phyloP scores from a whole-genome alignment of 2,113 vertebrate species.

The Merops nubicus region DNA sequence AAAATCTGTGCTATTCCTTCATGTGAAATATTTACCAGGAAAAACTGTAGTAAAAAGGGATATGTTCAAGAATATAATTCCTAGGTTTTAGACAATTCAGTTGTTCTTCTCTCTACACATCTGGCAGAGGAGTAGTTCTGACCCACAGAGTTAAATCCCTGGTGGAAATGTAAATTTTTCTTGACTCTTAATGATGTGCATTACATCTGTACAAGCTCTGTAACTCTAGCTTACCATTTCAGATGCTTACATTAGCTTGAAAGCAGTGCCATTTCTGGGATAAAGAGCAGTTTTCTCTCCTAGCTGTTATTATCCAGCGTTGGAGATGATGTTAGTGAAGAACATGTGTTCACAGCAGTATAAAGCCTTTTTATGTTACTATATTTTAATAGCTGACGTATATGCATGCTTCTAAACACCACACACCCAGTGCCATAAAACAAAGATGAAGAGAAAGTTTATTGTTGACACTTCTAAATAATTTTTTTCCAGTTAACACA shows the following conservation, averaged over 20 bases:
- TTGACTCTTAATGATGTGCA: background rate
- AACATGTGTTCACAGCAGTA: background rate
- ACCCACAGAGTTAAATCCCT: background rate
- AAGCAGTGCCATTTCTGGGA: background rate
- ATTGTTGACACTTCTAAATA: background rate
- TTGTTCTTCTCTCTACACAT: background rate
- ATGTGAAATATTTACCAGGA: background rate
- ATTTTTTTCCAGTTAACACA: background rate
- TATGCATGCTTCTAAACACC: background rate
- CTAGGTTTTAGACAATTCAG: background rate
- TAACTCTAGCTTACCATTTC: background rate
- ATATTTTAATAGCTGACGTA: background rate
- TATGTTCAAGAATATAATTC: background rate
- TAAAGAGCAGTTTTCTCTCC: background rate
- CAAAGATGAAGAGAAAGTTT: background rate
- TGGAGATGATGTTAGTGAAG: background rate
- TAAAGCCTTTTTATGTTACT: background rate
- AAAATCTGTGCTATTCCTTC: background rate
- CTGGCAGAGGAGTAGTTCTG: background rate
- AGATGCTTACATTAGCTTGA: background rate
- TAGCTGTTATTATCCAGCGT: background rate
- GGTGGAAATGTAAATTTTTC: background rate
- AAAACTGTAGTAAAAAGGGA: background rate
- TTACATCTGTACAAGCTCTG: background rate
- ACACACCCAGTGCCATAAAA: background rate